Base-by-base conservation (phyloP, 2,797 vertebrate species). In the Lutjanus argentimaculatus region DNA sequence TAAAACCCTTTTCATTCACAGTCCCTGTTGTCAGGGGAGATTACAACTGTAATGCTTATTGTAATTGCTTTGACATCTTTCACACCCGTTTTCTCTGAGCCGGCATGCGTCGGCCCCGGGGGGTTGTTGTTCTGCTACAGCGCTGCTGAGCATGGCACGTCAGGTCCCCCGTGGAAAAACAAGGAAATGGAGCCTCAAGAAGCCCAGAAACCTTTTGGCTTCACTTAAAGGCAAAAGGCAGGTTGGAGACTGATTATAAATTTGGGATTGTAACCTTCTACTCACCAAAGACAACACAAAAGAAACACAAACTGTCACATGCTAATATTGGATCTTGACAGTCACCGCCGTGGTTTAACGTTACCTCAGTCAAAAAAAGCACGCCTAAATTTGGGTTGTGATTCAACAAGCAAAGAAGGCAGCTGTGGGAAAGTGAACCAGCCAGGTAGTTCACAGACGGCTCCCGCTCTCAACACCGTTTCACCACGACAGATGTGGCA, bases 21-120 rank as follows among this genome's bases (percentile, higher is more conserved):
- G 88, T 87, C 84, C 85, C 80, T 75, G 88, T 82, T 84, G 91
- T 88, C 91, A 87, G 66, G 82, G 83, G 83, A 89, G 88, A 91
- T 93, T 91, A 93, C 89, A 76, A 69, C 80, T 86, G 85, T 83
- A 92, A 90, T 90, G 92, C 89, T 89, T 90, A 89, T 90, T 91
- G 89, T 96, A 95, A 95, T 94, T 93, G 91, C 93, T 89, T 91
- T 93, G 93, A 95, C 93, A 95, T 88, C 84, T 91, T 92, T 94
- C 91, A 92, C 91, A 89, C 74, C 84, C 71, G 78, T 79, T 86
- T 71, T 87, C 86, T 83, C 82, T 75, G 80, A 87, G 90, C 73
- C 36, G 51, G 72, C 56, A 12, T 67, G 74, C 22, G 49, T 40
- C 14, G 6, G 40, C 53, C 61, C 65, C 22, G 51, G 84, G 79